Evolutionary conservation across 2,888 invertebrate species (phyloP).

Genomic region (Allolobophora icterica): DNA sequence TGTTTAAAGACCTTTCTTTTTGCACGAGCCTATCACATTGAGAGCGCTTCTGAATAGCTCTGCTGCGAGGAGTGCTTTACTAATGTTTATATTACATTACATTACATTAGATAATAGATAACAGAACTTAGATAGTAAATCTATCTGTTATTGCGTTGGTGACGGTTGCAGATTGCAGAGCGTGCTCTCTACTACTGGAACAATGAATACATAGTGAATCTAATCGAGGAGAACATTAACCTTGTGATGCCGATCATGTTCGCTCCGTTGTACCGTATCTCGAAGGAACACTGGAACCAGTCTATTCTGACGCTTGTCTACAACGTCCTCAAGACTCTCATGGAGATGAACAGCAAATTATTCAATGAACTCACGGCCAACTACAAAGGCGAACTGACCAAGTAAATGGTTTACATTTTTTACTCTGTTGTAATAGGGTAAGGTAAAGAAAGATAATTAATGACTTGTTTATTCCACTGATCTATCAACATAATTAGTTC

Average conservation of each 20-base stretch:
- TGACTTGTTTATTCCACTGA: too few species aligned
- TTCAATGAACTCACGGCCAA: slow-evolving; percentile 90
- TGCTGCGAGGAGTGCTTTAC: too few species aligned
- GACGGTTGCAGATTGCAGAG: slow-evolving; percentile 74
- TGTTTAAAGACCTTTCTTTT: too few species aligned
- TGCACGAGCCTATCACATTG: too few species aligned
- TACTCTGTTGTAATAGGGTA: not conserved
- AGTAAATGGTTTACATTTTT: slow-evolving; percentile 54
- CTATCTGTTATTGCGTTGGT: not conserved
- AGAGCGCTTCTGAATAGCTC: too few species aligned
- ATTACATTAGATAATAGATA: too few species aligned
- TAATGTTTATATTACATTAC: too few species aligned
- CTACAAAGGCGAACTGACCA: slow-evolving; percentile 72
- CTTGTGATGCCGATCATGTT: slow-evolving; percentile 82
- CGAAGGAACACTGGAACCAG: slow-evolving; percentile 81
- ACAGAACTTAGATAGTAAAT: too few species aligned
- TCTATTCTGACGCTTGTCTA: slow-evolving; percentile 85
- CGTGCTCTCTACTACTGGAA: slow-evolving; percentile 84
- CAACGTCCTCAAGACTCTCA: slow-evolving; percentile 83
- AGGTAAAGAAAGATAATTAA: not conserved
- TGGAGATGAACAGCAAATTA: slow-evolving; percentile 85
- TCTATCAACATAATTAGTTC: too few species aligned
- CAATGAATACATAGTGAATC: slow-evolving; percentile 82
- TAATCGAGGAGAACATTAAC: slow-evolving; percentile 79
- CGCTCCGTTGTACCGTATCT: slow-evolving; percentile 74